phyloP scores from a whole-genome alignment of 2,113 vertebrate genomes.

The Salvator merianae region DNA sequence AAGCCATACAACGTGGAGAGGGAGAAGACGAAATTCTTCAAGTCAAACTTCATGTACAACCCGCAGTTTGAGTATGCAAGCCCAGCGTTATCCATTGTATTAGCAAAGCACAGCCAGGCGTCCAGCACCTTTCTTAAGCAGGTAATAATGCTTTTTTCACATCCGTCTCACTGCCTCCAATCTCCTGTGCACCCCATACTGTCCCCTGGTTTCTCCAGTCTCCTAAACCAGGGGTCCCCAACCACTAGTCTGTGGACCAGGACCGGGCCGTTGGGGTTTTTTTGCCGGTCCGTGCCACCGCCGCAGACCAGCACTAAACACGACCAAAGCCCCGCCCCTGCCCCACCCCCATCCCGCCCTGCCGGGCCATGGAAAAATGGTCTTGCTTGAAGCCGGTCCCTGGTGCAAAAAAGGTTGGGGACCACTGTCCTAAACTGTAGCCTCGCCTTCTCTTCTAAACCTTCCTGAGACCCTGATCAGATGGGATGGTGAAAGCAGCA shows the following conservation, averaged over 20 bases:
- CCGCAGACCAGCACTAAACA: too few relatives aligned
- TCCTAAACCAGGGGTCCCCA: too few relatives aligned
- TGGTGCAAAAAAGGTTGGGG: too few relatives aligned
- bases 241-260: too few relatives aligned
- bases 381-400: too few relatives aligned
- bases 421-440: too few relatives aligned
- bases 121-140: slow-evolving; percentile 88
- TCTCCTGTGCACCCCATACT: not conserved
- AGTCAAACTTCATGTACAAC: slow-evolving; percentile 86
- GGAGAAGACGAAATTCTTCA: slow-evolving; percentile 89
- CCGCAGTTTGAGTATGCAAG: slow-evolving; percentile 92
- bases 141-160: slow-evolving; percentile 65
- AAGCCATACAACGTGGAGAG: slow-evolving; percentile 91
- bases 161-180: not conserved
- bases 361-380: too few relatives aligned
- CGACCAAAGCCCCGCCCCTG: too few relatives aligned
- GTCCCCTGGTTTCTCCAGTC: not conserved
- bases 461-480: not conserved
- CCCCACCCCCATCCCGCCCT: too few relatives aligned
- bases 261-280: too few relatives aligned
- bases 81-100: slow-evolving; percentile 75
- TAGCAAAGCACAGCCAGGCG: slow-evolving; percentile 83
- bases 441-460: not conserved
- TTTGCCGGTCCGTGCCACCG: too few relatives aligned
- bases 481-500: too few relatives aligned